phyloP scores from a whole-genome alignment of 2,888 invertebrate species.

The Nomada fucata region DNA sequence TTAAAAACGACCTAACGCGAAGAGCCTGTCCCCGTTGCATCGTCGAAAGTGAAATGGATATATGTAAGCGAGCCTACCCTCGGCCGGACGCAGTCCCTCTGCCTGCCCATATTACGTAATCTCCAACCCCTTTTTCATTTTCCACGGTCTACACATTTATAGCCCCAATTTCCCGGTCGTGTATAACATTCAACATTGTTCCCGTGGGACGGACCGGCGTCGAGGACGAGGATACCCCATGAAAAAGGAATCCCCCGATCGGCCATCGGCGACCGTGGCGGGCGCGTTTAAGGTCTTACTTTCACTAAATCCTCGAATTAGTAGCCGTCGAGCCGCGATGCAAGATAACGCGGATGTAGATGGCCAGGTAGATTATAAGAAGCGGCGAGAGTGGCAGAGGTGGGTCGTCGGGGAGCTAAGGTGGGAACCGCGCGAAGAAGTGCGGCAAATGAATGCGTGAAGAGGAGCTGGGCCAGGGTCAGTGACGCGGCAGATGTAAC shows the following conservation, averaged over 20 bases:
- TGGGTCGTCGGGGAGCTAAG: constrained; percentile 37
- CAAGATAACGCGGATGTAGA: constrained; percentile 80
- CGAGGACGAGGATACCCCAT: too few species aligned
- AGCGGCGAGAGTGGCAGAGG: constrained; percentile 19
- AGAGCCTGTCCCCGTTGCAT: too few species aligned
- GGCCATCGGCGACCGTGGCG: constrained; percentile 54
- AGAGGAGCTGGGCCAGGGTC: constrained; percentile 65
- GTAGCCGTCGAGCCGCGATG: constrained; percentile 78
- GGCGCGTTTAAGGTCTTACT: constrained; percentile 75
- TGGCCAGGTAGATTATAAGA: constrained; percentile 75
- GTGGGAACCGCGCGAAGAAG: constrained; percentile 30
- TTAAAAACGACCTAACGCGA: too few species aligned
- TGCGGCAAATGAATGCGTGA: constrained; percentile 44
- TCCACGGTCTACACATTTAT: too few species aligned
- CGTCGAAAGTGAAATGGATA: too few species aligned
- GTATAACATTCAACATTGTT: too few species aligned
- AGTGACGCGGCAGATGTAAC: constrained; percentile 80
- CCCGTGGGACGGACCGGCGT: too few species aligned
- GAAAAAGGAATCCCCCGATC: constrained; percentile 55
- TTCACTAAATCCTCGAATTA: constrained; percentile 81
- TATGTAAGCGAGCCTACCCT: too few species aligned
- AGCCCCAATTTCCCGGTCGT: too few species aligned
- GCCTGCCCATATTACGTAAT: too few species aligned
- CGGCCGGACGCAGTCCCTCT: too few species aligned
- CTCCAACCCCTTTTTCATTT: too few species aligned